These are phyloP conservation scores for Punctoribates punctum DNA, from an alignment of 2,888 invertebrate species.

Conservation along the genomic window DNA sequence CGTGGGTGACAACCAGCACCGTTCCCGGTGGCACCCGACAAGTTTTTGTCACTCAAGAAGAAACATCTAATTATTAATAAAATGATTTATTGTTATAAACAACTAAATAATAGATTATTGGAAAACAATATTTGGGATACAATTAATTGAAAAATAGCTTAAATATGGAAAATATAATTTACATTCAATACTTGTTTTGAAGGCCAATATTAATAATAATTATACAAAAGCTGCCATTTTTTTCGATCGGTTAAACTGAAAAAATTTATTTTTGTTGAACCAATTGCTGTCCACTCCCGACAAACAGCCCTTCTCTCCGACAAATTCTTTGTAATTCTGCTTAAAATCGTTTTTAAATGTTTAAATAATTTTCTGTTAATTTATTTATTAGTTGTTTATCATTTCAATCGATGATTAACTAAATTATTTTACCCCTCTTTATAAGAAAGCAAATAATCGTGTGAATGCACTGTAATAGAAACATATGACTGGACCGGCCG, in stretches of 20 bases:
- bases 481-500: slow-evolving; percentile 34
- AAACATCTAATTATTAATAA: slow-evolving; percentile 39
- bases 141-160: slow-evolving; percentile 17
- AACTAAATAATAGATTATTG: slow-evolving; percentile 17
- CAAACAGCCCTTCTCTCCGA: not conserved
- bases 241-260: not conserved
- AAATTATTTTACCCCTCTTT: slow-evolving; percentile 29
- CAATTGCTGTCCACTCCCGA: slow-evolving; percentile 4
- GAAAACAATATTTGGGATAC: slow-evolving; percentile 24
- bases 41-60: slow-evolving; percentile 51
- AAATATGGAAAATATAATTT: slow-evolving; percentile 1
- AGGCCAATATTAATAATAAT: slow-evolving; percentile 29
- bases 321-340: slow-evolving; percentile 9
- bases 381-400: slow-evolving; percentile 33
- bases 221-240: slow-evolving; percentile 33
- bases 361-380: slow-evolving; percentile 23
- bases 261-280: not conserved
- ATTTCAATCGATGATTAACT: slow-evolving; percentile 12
- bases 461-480: slow-evolving; percentile 24
- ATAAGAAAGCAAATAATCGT: not conserved
- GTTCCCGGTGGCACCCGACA: slow-evolving; percentile 69
- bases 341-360: not conserved
- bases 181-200: slow-evolving; percentile 16
- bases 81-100: slow-evolving; percentile 31
- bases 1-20: slow-evolving; percentile 89